Base-by-base conservation (phyloP, 2,888 invertebrate species). In the Sceliomorpha sp. region DNA sequence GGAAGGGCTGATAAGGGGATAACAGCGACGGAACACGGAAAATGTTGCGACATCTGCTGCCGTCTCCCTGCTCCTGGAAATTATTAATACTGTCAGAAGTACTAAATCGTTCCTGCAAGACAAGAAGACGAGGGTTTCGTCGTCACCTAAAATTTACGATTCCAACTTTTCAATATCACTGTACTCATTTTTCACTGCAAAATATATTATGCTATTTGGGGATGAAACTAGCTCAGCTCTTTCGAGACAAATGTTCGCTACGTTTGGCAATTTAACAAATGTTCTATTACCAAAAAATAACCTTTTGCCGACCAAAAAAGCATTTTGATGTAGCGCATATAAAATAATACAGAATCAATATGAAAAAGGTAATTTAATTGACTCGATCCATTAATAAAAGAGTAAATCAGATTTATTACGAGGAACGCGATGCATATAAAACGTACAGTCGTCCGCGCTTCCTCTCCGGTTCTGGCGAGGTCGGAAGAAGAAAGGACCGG, bases 31-130 rank as follows among this genome's bases (percentile, higher is more conserved):
- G 27, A 13, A 55, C 60, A 29, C 7, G 51, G 78, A 82, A 84
- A 84, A 83, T 82, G 81, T 86, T 78, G 73, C 79, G 80, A 85
- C 87, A 86, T 87, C 86, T 87, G 87, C 80, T 83, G 75, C 85
- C n/a, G n/a, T n/a, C 79, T 72, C 72, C 73, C 70, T 71, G 70
- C 74, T 71, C 67, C 64, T 59, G 70, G 66, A 79, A 81, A 80
- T 80, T 79, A 81, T 80, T 81, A 81, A 80, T 77, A 76, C 76
- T 76, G 80, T 77, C 80, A 79, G 78, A 78, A 80, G 77, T 77
- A 79, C 60, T 79, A 79, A 81, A 81, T 81, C 75, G 75, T 75
- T 67, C 71, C 62, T 69, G 50, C 34, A 29, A 45, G 45, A 45
- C 51, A 50, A 55, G 44, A 31, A 29, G 56, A 45, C 10, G 42